Base-by-base conservation (phyloP, 2,797 vertebrate genomes). In the Galagoides demidoff region DNA sequence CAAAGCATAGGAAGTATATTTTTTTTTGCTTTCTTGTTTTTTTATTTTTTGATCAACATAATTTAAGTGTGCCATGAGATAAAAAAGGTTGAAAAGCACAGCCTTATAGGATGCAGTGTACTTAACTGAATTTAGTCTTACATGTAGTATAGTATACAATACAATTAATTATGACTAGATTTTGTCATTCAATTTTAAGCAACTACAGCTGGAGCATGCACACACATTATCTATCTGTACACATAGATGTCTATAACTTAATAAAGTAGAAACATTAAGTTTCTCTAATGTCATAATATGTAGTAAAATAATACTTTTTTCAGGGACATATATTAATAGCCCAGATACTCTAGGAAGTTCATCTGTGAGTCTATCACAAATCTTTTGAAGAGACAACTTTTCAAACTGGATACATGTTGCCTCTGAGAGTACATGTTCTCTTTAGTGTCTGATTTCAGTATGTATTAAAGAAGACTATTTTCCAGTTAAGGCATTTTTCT, bases 371-470 rank as follows among this genome's bases (percentile, higher is more conserved):
- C 73, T 78, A 3, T 57, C 39, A 77, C 68, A 89, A 66, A 6
- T 66, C 29, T 29, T 82, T 83, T 43, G 6, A 95, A 92, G 37
- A 83, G 84, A 71, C 70, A n/a, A 23, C 23, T 74, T 92, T 97
- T 63, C 19, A 61, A 90, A 78, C 17, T 68, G 7, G 10, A 5
- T 57, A 74, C 89, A 17, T 63, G 5, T 78, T 68, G 49, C 23
- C 11, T 83, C 73, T 78, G 16, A 95, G 10, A 77, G 2, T 0
- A 55, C 27, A n/a, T 22, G 6, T 17, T 77, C 16, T 87, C 29
- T 43, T 85, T 73, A 57, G 9, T 29, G 57, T 64, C 14, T 89
- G 34, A 77, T 8, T 59, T 76, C 3, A 73, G 57, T 3, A 66
- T 34, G 4, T 29, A 66, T 19, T 82, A 34, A 81, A 14, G 20